These are phyloP conservation scores for Acleris literana DNA, from an alignment of 2,888 invertebrate species.

Conservation along the genomic window DNA sequence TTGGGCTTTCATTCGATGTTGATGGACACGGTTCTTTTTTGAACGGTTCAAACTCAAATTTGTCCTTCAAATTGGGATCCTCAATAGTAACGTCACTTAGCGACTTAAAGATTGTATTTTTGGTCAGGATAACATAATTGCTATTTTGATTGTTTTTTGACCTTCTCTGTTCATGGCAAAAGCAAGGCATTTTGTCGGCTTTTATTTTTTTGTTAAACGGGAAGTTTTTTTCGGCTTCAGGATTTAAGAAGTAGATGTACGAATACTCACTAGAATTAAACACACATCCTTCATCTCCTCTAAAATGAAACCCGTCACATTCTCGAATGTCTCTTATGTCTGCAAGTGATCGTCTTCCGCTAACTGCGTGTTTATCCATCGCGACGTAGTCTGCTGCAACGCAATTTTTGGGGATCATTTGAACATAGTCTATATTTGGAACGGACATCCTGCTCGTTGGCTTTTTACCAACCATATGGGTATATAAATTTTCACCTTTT, in stretches of 20 bases:
- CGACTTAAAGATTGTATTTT: slow-evolving; percentile 18
- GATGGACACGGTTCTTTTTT: slow-evolving; percentile 26
- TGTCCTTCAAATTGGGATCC: slow-evolving; percentile 22
- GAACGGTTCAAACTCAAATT: slow-evolving; percentile 41
- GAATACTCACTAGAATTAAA: slow-evolving; percentile 51
- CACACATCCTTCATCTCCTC: slow-evolving; percentile 58
- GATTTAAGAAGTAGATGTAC: slow-evolving; percentile 59
- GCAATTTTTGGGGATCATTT: slow-evolving; percentile 13
- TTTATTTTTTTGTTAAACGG: slow-evolving; percentile 60
- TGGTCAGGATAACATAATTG: slow-evolving; percentile 41
- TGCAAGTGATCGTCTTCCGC: slow-evolving; percentile 13
- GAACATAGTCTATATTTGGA: slow-evolving; percentile 24
- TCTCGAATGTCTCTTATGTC: background rate
- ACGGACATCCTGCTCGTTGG: slow-evolving; percentile 10
- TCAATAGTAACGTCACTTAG: slow-evolving; percentile 12
- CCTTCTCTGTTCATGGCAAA: slow-evolving; percentile 53
- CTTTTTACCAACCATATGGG: background rate
- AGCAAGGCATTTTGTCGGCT: slow-evolving; percentile 57
- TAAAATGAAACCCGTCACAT: slow-evolving; percentile 51
- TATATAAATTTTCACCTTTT: slow-evolving; percentile 14
- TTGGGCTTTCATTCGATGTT: slow-evolving; percentile 9
- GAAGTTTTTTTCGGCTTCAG: slow-evolving; percentile 45
- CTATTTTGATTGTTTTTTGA: slow-evolving; percentile 48
- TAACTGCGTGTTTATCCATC: slow-evolving; percentile 3
- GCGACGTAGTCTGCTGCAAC: slow-evolving; percentile 13